These are phyloP conservation scores for Drosophila melanogaster DNA, from an alignment of 1,140 invertebrate species.

Conservation along the genomic window Release_6_plus_ISO1_MT NT_033779.5:696501-697000, in stretches of 20 bases:
- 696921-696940: slow-evolving; percentile 11
- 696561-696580: slow-evolving; percentile 14
- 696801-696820: slow-evolving; percentile 59
- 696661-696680: slow-evolving; percentile 61
- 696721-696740: too few species aligned
- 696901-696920: slow-evolving; percentile 35
- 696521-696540: slow-evolving; percentile 73
- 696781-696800: neutral
- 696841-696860: slow-evolving; percentile 66
- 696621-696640: slow-evolving; percentile 60
- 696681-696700: slow-evolving; percentile 12
- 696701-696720: slow-evolving; percentile 12
- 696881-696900: slow-evolving; percentile 74
- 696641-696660: slow-evolving; percentile 57
- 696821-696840: slow-evolving; percentile 71
- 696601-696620: slow-evolving; percentile 74
- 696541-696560: slow-evolving; percentile 67
- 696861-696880: slow-evolving; percentile 72
- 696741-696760: neutral
- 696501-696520: slow-evolving; percentile 6
- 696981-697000: slow-evolving; percentile 84
- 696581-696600: slow-evolving; percentile 66
- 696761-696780: neutral
- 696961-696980: slow-evolving; percentile 84
- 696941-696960: slow-evolving; percentile 15